Conservation (phyloP, 2,888 invertebrate genomes). For the Scaeva pyrastri region DNA sequence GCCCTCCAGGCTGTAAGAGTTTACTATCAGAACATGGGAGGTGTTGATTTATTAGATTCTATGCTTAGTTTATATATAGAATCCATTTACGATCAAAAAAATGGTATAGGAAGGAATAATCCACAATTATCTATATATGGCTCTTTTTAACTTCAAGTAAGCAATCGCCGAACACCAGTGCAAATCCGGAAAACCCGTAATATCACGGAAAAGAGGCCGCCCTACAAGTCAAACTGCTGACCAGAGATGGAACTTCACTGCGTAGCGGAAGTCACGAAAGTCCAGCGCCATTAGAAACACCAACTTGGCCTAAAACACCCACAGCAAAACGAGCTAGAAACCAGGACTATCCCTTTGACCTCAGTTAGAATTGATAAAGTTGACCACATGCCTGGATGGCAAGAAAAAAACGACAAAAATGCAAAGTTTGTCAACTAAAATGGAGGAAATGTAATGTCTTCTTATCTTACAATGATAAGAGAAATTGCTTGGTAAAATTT, state of each 20-base stretch:
- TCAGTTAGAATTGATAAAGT: too few species aligned
- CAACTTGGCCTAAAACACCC: not conserved
- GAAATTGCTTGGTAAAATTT: too few species aligned
- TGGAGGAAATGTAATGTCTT: too few species aligned
- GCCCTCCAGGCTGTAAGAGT: constrained; percentile 38
- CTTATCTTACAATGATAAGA: too few species aligned
- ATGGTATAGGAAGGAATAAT: constrained; percentile 43
- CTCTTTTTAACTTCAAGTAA: too few species aligned
- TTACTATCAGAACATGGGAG: constrained; percentile 58
- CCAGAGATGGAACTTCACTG: not conserved
- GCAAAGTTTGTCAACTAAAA: too few species aligned
- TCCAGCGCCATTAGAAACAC: not conserved
- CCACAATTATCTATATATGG: constrained; percentile 8
- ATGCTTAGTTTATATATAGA: constrained; percentile 62
- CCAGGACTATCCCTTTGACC: too few species aligned
- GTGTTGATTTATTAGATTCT: constrained; percentile 57
- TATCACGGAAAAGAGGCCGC: not conserved
- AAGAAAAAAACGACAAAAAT: too few species aligned
- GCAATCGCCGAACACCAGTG: too few species aligned
- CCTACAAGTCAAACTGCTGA: not conserved
- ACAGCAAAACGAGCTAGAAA: too few species aligned
- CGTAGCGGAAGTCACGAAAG: not conserved
- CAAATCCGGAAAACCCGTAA: constrained; percentile 1
- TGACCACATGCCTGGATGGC: too few species aligned
- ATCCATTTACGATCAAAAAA: constrained; percentile 58